Conservation (phyloP, 2,888 invertebrate species). For the Deilephila porcellus region DNA sequence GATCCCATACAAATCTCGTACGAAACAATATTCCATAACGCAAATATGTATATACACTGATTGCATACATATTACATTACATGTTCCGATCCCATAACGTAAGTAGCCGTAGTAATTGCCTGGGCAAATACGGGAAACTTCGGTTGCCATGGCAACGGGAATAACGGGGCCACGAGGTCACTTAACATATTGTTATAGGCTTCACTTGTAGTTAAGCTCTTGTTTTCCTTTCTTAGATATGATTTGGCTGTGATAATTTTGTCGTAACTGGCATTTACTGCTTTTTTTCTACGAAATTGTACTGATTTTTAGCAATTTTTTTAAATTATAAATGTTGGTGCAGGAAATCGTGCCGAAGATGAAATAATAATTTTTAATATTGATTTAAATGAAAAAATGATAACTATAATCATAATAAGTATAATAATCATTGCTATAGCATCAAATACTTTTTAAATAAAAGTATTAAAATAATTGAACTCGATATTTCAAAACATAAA, state of each 20-base stretch:
- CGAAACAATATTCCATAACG: slow-evolving; percentile 7
- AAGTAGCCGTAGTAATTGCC: slow-evolving; percentile 16
- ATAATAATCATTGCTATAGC: too few relatives aligned
- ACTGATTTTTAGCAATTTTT: background rate
- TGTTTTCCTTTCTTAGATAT: slow-evolving; percentile 18
- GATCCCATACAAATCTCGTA: background rate
- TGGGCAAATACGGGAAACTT: slow-evolving; percentile 25
- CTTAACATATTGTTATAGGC: slow-evolving; percentile 26
- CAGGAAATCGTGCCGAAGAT: background rate
- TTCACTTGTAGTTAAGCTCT: background rate
- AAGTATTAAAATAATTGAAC: too few relatives aligned
- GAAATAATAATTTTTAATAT: too few relatives aligned
- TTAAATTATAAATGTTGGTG: background rate
- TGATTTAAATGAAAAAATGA: too few relatives aligned
- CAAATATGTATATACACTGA: slow-evolving; percentile 13
- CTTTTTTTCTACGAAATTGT: background rate
- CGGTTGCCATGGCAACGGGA: slow-evolving; percentile 14
- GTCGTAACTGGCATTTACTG: background rate
- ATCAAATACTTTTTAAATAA: too few relatives aligned
- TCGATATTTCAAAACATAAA: too few relatives aligned
- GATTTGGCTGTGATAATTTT: slow-evolving; percentile 12
- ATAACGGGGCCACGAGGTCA: slow-evolving; percentile 23
- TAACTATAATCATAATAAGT: too few relatives aligned
- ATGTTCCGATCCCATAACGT: slow-evolving; percentile 12
- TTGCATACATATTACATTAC: slow-evolving; percentile 25